Conservation (phyloP, 2,888 invertebrate genomes). For the Pseudanteris insignis region DNA sequence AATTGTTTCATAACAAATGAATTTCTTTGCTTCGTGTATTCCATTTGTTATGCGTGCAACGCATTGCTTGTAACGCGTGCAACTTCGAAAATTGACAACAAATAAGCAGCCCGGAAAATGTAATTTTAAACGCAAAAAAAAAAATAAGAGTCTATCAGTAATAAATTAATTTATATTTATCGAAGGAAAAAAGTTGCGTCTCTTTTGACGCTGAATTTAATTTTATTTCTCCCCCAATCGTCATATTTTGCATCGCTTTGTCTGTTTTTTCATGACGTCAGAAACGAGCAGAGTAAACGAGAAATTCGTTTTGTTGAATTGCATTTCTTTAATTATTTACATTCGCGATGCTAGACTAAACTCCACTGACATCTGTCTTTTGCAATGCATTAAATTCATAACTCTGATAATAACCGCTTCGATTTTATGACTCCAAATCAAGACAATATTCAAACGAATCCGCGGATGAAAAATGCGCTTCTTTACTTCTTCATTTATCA, state of each 20-base stretch:
- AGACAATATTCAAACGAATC: constrained; percentile 36
- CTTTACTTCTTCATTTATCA: constrained; percentile 34
- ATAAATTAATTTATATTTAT: too few species aligned
- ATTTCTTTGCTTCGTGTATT: too few species aligned
- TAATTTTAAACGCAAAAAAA: too few species aligned
- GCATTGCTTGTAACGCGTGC: too few species aligned
- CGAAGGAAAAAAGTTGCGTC: too few species aligned
- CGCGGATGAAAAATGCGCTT: constrained; percentile 15
- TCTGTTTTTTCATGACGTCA: constrained; percentile 44
- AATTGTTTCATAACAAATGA: too few species aligned
- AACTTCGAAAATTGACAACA: too few species aligned
- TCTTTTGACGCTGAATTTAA: constrained; percentile 41
- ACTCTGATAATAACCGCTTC: constrained; percentile 40
- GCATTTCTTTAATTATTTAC: constrained; percentile 47
- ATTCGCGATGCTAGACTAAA: constrained; percentile 40
- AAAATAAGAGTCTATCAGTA: too few species aligned
- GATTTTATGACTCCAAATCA: constrained; percentile 40
- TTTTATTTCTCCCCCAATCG: constrained; percentile 43
- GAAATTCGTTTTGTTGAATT: constrained; percentile 44
- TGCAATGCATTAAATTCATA: constrained; percentile 40
- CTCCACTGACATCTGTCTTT: constrained; percentile 41
- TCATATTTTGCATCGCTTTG: constrained; percentile 41
- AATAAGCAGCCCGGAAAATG: too few species aligned
- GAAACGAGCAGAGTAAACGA: constrained; percentile 42
- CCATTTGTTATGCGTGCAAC: too few species aligned